Percentiles rank a stretch among this genome's conserved stretches.
Evolutionary conservation across 2,888 invertebrate species (phyloP).

Genomic region (Unio pictorum): DNA sequence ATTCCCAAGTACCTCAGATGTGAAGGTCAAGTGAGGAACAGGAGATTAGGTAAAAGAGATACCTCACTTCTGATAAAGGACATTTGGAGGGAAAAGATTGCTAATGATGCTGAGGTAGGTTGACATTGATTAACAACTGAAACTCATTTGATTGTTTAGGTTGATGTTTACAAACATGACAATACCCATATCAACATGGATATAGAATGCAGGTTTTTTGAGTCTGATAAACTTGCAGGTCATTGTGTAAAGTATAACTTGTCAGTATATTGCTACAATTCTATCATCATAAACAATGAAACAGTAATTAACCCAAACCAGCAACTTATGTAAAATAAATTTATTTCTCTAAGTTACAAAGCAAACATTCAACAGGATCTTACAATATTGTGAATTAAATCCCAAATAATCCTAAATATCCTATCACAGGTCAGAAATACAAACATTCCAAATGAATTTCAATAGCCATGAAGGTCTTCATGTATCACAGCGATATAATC

Average conservation of each 20-base stretch:
- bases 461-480: too few relatives aligned
- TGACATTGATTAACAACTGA: too few relatives aligned
- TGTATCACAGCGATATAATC: too few relatives aligned
- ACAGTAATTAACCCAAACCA: neutral
- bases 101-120: conserved; percentile 60
- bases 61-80: conserved; percentile 66
- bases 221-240: neutral
- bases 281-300: neutral
- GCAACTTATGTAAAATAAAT: too few relatives aligned
- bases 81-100: conserved; percentile 68
- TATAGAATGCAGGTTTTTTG: neutral
- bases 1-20: conserved; percentile 67
- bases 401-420: too few relatives aligned
- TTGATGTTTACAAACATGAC: neutral
- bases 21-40: conserved; percentile 66
- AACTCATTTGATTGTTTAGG: neutral
- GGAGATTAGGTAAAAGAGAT: conserved; percentile 67
- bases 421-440: too few relatives aligned
- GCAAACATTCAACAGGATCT: too few relatives aligned
- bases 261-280: too few relatives aligned
- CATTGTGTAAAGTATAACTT: neutral
- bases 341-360: too few relatives aligned
- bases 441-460: too few relatives aligned
- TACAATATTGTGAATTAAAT: too few relatives aligned
- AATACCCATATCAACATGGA: neutral